These are phyloP conservation scores for Panurus biarmicus DNA, from an alignment of 2,113 vertebrate genomes.

Conservation along the genomic window DNA sequence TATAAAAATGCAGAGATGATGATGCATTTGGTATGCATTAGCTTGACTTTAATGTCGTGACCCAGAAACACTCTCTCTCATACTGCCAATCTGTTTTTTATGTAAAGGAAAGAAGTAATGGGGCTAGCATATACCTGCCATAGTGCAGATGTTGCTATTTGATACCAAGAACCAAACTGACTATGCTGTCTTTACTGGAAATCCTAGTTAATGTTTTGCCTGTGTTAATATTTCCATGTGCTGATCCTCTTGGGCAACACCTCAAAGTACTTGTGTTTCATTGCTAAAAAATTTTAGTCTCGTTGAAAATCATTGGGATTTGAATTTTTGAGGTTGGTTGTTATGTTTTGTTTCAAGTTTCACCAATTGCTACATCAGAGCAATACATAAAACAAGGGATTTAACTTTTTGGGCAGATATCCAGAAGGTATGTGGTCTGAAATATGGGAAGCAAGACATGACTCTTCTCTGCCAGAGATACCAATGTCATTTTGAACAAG, in stretches of 20 bases:
- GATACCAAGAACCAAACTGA: background rate
- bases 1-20: background rate
- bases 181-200: constrained; percentile 3
- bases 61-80: background rate
- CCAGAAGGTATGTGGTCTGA: background rate
- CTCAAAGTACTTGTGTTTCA: background rate
- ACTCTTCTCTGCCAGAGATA: background rate
- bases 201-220: background rate
- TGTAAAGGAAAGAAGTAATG: background rate
- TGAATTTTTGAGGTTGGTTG: background rate
- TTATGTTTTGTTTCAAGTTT: background rate
- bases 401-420: background rate
- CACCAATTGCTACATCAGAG: background rate
- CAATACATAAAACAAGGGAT: background rate
- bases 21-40: background rate
- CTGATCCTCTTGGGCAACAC: background rate
- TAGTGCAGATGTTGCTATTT: background rate
- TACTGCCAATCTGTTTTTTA: background rate
- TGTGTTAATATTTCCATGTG: constrained; percentile 18
- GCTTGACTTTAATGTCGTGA: background rate
- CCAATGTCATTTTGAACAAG: background rate
- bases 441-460: background rate
- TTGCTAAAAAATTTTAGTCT: background rate
- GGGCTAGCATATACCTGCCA: background rate
- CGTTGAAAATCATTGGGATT: background rate